Conservation (phyloP, 2,113 vertebrate genomes). For the Chaetodon auriga region DNA sequence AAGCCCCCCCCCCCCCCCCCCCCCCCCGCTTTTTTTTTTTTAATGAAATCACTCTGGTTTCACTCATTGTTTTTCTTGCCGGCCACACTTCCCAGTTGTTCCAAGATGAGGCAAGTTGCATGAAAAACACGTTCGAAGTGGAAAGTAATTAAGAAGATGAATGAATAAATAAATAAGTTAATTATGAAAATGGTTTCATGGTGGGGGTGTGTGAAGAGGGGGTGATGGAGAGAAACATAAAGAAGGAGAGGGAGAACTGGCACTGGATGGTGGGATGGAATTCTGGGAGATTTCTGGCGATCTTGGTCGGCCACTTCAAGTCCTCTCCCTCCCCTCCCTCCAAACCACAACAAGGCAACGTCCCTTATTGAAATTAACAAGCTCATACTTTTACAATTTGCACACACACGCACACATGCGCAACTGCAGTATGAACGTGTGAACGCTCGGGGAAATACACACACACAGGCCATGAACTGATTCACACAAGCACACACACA, state of each 20-base stretch:
- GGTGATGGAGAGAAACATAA: constrained; percentile 40
- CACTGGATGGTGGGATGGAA: constrained; percentile 67
- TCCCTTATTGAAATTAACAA: constrained; percentile 85
- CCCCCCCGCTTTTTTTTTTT: background rate
- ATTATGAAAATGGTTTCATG: constrained; percentile 73
- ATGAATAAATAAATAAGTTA: constrained; percentile 71
- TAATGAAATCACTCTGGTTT: constrained; percentile 67
- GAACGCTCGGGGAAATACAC: constrained; percentile 41
- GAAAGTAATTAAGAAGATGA: constrained; percentile 72
- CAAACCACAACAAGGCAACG: constrained; percentile 85
- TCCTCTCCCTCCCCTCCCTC: constrained; percentile 73
- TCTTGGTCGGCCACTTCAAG: constrained; percentile 84
- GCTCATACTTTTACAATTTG: constrained; percentile 86
- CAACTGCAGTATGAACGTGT: constrained; percentile 61
- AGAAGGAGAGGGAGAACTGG: constrained; percentile 63
- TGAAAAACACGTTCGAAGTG: constrained; percentile 36
- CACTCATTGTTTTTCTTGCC: constrained; percentile 5
- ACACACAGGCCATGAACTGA: constrained; percentile 32
- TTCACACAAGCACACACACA: constrained; percentile 40
- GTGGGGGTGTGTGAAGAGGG: constrained; percentile 36
- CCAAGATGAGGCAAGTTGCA: constrained; percentile 41
- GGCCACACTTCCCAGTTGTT: constrained; percentile 21
- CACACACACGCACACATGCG: constrained; percentile 76
- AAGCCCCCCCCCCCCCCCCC: background rate
- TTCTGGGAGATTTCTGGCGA: constrained; percentile 81